Evolutionary conservation across 2,113 vertebrate genomes (phyloP).

Genomic region (Lontra canadensis): DNA sequence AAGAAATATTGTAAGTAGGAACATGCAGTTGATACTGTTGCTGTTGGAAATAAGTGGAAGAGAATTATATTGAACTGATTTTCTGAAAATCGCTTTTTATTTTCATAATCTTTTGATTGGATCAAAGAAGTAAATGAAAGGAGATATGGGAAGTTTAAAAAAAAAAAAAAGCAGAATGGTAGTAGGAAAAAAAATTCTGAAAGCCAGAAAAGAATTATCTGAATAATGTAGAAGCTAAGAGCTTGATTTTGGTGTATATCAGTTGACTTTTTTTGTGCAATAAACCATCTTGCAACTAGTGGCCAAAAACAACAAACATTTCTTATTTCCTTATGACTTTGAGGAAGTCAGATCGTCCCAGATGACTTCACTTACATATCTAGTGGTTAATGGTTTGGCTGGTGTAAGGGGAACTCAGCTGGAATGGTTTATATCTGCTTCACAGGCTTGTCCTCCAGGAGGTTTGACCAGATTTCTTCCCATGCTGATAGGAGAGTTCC

Average conservation of each 20-base stretch:
- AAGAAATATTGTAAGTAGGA: background rate
- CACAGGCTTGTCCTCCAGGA: background rate
- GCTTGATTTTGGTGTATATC: background rate
- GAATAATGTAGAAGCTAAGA: background rate
- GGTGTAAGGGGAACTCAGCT: background rate
- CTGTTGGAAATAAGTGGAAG: background rate
- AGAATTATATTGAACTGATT: background rate
- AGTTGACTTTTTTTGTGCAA: background rate
- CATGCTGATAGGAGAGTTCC: background rate
- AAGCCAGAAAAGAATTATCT: slow-evolving; percentile 4
- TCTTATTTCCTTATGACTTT: background rate
- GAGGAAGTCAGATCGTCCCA: background rate
- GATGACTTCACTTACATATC: background rate
- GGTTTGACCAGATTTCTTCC: background rate
- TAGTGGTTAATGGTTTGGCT: background rate
- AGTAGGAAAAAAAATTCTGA: background rate
- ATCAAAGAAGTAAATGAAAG: slow-evolving; percentile 21
- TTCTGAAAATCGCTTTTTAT: slow-evolving; percentile 39
- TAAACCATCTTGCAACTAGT: background rate
- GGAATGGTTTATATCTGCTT: background rate
- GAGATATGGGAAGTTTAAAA: background rate
- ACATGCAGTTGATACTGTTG: background rate
- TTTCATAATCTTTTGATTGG: background rate
- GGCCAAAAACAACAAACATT: background rate
- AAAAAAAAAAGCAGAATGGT: background rate